phyloP scores from a whole-genome alignment of 2,797 vertebrate genomes.

The Rhinophrynus dorsalis region DNA sequence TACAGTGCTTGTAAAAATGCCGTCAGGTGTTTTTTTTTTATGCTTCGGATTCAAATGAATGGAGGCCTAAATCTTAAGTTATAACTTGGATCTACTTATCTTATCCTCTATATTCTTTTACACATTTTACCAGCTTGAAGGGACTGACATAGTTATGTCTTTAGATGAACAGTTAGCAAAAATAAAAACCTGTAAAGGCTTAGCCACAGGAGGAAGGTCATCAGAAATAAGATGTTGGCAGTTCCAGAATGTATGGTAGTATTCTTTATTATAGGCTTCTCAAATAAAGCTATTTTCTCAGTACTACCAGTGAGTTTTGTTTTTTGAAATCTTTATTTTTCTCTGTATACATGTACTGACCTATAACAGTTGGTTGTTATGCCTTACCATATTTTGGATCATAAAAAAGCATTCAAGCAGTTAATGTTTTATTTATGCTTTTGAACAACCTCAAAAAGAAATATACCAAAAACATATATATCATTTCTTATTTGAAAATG shows the following conservation, averaged over 20 bases:
- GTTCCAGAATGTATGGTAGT: neutral
- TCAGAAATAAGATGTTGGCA: slow-evolving; percentile 1
- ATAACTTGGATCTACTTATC: neutral
- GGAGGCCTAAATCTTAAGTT: neutral
- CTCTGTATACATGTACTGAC: no score
- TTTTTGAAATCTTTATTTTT: neutral
- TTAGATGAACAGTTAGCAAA: slow-evolving; percentile 7
- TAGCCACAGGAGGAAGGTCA: slow-evolving; percentile 11
- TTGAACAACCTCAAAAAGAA: no score
- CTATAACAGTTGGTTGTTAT: no score
- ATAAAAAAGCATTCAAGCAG: no score
- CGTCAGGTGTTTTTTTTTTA: no score
- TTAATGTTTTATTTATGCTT: no score
- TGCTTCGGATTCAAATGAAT: no score
- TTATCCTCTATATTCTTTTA: slow-evolving; percentile 13
- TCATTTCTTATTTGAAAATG: no score
- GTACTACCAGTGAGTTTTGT: neutral
- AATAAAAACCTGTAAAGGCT: slow-evolving; percentile 16
- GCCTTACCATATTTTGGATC: no score
- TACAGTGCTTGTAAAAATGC: no score
- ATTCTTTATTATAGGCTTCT: neutral
- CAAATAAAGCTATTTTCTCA: neutral
- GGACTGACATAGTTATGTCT: slow-evolving; percentile 5
- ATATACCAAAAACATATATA: no score
- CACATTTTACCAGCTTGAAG: slow-evolving; percentile 18